Evolutionary conservation across 2,113 vertebrate genomes (phyloP), one percentile per base, ranked within the genome.

Genomic region (Oxyruncus cristatus): DNA sequence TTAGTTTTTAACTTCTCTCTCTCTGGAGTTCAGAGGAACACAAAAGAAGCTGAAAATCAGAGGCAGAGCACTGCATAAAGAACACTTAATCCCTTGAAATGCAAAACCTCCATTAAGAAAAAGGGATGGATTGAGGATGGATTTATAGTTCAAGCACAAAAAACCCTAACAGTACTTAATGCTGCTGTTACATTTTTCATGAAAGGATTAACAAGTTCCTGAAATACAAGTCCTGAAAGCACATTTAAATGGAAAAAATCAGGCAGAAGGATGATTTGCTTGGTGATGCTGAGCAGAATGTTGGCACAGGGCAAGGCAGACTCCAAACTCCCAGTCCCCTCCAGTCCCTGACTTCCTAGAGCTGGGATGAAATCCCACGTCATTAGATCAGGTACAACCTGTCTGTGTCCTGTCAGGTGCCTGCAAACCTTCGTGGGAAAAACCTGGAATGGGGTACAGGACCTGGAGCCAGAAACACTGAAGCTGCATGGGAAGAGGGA

Each of bases 351-450:
- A 15, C 14, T 32, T 39, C 55, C 71, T 50, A 24, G 80, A 30
- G 66, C 82, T 24, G 71, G 71, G 56, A 50, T 67, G 28, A 22
- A 37, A 10, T 15, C 47, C 30, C 53, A 30, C n/a, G 9, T 12
- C n/a, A 0, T 27, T 3, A 49, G 33, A 18, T 7, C 35, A 35
- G 78, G 62, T 11, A 35, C 42, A 55, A 26, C 44, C 68, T 4
- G 2, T 0, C 8, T 11, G n/a, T 3, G 3, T 23, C 61, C 50
- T 32, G 39, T 2, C 55, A 55, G 79, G 33, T 2, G 2, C 44
- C 13, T 4, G 10, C 35, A 47, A 27, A 4, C 0, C 2, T 10
- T 11, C 1, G 0, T 1, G 44, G 81, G 67, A 58, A 71, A 53
- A 37, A 1, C 23, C 35, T 32, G 74, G 42, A 16, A 42, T 63